phyloP scores from a whole-genome alignment of 2,113 vertebrate genomes.

The Panthera tigris region DNA sequence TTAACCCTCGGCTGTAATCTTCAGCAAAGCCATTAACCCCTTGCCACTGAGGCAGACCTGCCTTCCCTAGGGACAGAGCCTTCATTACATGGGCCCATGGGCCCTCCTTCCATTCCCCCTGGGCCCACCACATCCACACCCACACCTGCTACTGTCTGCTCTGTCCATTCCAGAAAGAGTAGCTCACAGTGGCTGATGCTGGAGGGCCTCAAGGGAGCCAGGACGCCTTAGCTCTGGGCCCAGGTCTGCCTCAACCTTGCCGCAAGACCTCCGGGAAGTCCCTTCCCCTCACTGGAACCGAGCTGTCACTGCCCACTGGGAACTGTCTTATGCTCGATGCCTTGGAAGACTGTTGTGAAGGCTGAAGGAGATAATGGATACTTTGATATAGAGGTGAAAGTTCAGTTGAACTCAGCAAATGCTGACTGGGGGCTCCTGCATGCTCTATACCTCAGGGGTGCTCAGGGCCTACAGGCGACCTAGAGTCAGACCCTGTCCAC shows the following conservation, averaged over 20 bases:
- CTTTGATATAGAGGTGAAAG: neutral
- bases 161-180: neutral
- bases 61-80: neutral
- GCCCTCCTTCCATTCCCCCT: neutral
- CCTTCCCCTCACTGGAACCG: neutral
- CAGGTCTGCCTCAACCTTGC: neutral
- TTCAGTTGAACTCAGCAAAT: neutral
- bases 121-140: neutral
- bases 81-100: neutral
- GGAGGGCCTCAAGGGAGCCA: neutral
- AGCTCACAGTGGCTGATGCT: neutral
- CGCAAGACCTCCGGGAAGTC: neutral
- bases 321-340: neutral
- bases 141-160: neutral
- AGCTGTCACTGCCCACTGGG: neutral
- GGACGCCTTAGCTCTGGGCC: neutral
- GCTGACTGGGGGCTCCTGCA: neutral
- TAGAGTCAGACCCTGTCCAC: neutral
- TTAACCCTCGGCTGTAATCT: slow-evolving; percentile 67
- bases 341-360: neutral
- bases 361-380: neutral
- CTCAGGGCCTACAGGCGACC: neutral
- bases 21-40: slow-evolving; percentile 80
- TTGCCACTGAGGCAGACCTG: slow-evolving; percentile 34
- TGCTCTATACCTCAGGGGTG: neutral